phyloP scores from a whole-genome alignment of 2,797 vertebrate genomes.

The Merluccius polli region DNA sequence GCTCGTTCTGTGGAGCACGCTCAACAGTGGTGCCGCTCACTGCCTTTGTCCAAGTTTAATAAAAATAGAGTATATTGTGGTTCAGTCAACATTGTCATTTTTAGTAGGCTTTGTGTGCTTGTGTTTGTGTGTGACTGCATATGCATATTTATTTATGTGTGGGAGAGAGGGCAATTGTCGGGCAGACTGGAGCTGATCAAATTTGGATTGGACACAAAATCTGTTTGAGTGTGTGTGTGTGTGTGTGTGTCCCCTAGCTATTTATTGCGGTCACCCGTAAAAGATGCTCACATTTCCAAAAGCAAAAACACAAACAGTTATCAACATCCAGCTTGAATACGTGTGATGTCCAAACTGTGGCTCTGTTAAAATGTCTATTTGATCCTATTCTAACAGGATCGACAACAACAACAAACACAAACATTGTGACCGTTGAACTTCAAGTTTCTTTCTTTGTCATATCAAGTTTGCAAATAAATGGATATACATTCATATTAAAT shows the following conservation, averaged over 20 bases:
- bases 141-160: conserved; percentile 2
- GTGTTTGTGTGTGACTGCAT: not conserved
- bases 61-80: not conserved
- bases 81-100: not conserved
- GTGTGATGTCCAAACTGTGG: not conserved
- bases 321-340: not conserved
- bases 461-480: not conserved
- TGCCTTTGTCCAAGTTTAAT: conserved; percentile 3
- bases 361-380: not conserved
- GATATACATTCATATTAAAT: not conserved
- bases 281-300: not conserved
- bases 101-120: conserved; percentile 1
- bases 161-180: conserved; percentile 1
- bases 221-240: conserved; percentile 11
- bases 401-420: too few relatives aligned
- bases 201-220: conserved; percentile 3
- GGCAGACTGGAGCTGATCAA: not conserved
- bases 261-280: not conserved
- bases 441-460: too few relatives aligned
- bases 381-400: too few relatives aligned
- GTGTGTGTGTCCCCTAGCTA: not conserved
- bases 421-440: too few relatives aligned
- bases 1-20: not conserved
- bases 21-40: not conserved
- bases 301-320: conserved; percentile 1